Percentiles rank a stretch among this genome's conserved stretches.
phyloP scores from a whole-genome alignment of 1,140 invertebrate species.

The Cotesia glomerata region DNA sequence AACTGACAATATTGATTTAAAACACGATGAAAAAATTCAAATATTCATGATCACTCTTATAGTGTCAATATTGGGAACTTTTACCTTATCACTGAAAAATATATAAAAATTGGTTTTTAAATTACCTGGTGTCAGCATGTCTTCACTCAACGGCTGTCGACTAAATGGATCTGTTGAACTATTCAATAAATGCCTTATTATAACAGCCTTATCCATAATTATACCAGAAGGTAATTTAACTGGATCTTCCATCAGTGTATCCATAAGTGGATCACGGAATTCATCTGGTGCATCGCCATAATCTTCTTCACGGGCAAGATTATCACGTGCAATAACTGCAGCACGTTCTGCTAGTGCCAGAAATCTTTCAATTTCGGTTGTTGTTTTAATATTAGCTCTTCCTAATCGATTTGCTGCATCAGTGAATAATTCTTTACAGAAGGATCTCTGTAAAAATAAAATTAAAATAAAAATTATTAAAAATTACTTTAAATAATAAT shows the following conservation, averaged over 20 bases:
- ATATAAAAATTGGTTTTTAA: slow-evolving; percentile 10
- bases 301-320: slow-evolving; percentile 87
- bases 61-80: no score
- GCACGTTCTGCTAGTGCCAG: slow-evolving; percentile 80
- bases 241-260: slow-evolving; percentile 96
- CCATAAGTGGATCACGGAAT: slow-evolving; percentile 97
- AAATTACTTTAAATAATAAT: no score
- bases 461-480: no score
- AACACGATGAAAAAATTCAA: no score
- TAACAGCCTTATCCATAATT: slow-evolving; percentile 94
- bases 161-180: slow-evolving; percentile 98
- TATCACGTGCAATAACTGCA: slow-evolving; percentile 79
- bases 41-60: no score
- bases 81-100: no score
- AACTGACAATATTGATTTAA: no score
- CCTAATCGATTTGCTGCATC: slow-evolving; percentile 84
- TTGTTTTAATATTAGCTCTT: slow-evolving; percentile 82
- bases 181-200: slow-evolving; percentile 92
- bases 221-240: slow-evolving; percentile 92
- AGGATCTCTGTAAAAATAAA: slow-evolving; percentile 79
- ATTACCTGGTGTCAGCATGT: slow-evolving; percentile 81
- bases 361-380: slow-evolving; percentile 84
- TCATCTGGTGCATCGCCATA: slow-evolving; percentile 96
- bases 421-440: slow-evolving; percentile 89
- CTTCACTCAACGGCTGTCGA: slow-evolving; percentile 88